Base-by-base conservation (phyloP, 1,140 invertebrate genomes). In the Alviniconcha marisindica region DNA sequence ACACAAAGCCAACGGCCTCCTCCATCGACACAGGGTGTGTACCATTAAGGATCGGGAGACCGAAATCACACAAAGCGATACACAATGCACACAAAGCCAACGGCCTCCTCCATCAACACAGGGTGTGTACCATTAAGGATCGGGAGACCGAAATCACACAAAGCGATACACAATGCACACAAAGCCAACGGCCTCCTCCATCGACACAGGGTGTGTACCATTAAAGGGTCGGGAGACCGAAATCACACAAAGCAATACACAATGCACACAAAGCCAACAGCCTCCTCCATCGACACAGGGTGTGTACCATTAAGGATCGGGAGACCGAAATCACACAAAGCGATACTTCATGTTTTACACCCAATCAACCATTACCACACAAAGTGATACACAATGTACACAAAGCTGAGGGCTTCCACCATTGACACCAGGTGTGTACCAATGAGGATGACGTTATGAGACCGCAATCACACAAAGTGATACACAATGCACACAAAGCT, bases 21-120 rank as follows among this genome's bases (percentile, higher is more conserved):
- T 99, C 97, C 92, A 97, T 95, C 0, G 97, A 98, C n/a, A 99
- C 96, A n/a, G 99, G 99, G 95, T 99, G 99, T 12, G 98, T 98
- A 36, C 98, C 98, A 91, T 99, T 98, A 24, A 99, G 93, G 89
- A 99, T 99, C 60, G 98, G 98, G 93, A 99, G 98, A 83, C 98
- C 94, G 1, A 98, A 94, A n/a, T n/a, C n/a, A n/a, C n/a, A n/a
- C n/a, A n/a, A n/a, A n/a, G n/a, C n/a, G n/a, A n/a, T n/a, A n/a
- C n/a, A n/a, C n/a, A n/a, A n/a, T n/a, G n/a, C n/a, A n/a, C n/a
- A n/a, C 98, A 92, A 99, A 98, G 94, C 97, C 96, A 92, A 98
- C 98, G 28, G 98, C 98, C 92, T 98, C 97, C 63, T 99, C 97
- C 92, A 97, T 95, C 0, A 97, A 98, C n/a, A 99, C 96, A n/a